These are phyloP conservation scores for Eubucco bourcierii DNA, from an alignment of 2,113 vertebrate genomes.

Conservation along the genomic window DNA sequence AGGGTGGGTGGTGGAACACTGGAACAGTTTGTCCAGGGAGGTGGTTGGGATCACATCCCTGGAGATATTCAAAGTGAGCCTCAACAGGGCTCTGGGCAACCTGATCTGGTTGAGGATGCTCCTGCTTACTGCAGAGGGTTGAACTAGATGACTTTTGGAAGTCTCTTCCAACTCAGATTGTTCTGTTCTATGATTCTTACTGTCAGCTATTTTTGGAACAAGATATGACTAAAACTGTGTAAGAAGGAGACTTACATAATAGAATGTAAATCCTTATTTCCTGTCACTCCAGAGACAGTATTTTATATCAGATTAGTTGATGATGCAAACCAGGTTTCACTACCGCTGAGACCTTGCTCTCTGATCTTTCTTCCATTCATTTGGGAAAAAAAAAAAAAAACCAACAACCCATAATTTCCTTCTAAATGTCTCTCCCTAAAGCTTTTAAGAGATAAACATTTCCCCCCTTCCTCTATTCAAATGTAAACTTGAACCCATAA, in stretches of 20 bases:
- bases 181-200: not conserved
- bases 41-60: too few relatives aligned
- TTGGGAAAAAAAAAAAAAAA: not conserved
- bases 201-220: not conserved
- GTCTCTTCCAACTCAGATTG: too few relatives aligned
- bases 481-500: conserved; percentile 59
- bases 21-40: too few relatives aligned
- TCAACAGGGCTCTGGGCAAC: too few relatives aligned
- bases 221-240: not conserved
- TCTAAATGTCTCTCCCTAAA: conserved; percentile 28
- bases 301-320: conserved; percentile 27
- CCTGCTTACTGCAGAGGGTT: too few relatives aligned
- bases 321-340: not conserved
- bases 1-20: too few relatives aligned
- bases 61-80: too few relatives aligned
- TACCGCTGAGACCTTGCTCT: conserved; percentile 1
- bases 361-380: conserved; percentile 23
- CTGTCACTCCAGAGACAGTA: not conserved
- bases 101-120: too few relatives aligned
- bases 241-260: not conserved
- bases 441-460: conserved; percentile 35
- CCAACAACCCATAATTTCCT: not conserved
- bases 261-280: not conserved
- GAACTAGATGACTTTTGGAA: too few relatives aligned
- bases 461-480: not conserved